Percentiles rank a stretch among this genome's conserved stretches.
Evolutionary conservation across 2,888 invertebrate genomes (phyloP).

Genomic region (Hanleya hanleyi): DNA sequence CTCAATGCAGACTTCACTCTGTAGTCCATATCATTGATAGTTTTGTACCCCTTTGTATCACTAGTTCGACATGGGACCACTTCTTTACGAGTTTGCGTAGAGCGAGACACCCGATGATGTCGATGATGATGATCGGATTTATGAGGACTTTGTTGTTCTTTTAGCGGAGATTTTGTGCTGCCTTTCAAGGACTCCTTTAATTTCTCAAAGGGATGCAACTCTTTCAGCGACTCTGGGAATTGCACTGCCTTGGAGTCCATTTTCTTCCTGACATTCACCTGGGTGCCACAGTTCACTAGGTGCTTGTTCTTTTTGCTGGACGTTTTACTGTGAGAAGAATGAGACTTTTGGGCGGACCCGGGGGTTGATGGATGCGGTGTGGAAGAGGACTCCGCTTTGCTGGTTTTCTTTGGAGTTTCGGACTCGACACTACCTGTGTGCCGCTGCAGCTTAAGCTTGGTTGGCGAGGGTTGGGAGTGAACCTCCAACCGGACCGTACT

Average conservation of each 20-base stretch:
- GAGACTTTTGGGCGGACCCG: not conserved
- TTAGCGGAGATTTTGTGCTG: conserved; percentile 12
- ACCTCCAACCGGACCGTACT: not conserved
- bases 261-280: conserved; percentile 52
- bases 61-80: not conserved
- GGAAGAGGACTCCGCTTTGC: too few species aligned
- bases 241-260: conserved; percentile 54
- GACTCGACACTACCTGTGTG: not conserved
- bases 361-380: not conserved
- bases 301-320: conserved; percentile 39
- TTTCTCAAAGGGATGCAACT: conserved; percentile 9
- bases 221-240: conserved; percentile 28
- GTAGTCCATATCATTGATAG: not conserved
- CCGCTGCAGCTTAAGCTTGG: conserved; percentile 3
- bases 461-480: conserved; percentile 6
- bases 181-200: conserved; percentile 12
- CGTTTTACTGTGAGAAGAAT: conserved; percentile 23
- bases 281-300: conserved; percentile 58
- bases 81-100: conserved; percentile 26
- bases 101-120: conserved; percentile 8
- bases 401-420: not conserved
- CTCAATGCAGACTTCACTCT: not conserved
- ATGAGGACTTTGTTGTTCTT: conserved; percentile 6
- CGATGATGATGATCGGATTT: conserved; percentile 5
- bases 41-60: not conserved